Percentiles rank a stretch among this genome's conserved stretches.
phyloP scores from a whole-genome alignment of 2,113 vertebrate species.

The Melanostigma gelatinosum region DNA sequence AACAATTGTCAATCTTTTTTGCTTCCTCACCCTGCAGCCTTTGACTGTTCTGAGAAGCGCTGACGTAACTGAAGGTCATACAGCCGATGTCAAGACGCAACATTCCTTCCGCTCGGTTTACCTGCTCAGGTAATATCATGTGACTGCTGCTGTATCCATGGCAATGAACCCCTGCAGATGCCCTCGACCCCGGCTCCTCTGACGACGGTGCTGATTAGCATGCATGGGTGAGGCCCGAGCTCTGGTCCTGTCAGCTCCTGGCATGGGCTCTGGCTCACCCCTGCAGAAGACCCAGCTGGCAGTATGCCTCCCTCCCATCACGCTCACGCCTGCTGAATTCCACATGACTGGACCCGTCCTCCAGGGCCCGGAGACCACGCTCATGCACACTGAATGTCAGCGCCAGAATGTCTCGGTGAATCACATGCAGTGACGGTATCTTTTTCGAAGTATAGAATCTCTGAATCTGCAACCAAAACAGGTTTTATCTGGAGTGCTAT shows the following conservation, averaged over 20 bases:
- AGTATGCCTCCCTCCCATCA: constrained; percentile 48
- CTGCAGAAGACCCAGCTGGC: constrained; percentile 75
- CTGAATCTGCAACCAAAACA: constrained; percentile 7
- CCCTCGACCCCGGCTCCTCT: constrained; percentile 50
- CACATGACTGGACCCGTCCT: constrained; percentile 72
- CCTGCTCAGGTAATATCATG: constrained; percentile 76
- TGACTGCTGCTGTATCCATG: constrained; percentile 68
- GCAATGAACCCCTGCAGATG: constrained; percentile 66
- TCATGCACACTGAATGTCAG: constrained; percentile 26
- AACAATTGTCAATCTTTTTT: background rate
- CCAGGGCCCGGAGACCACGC: constrained; percentile 38
- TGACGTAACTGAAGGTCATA: constrained; percentile 54
- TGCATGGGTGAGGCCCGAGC: constrained; percentile 62
- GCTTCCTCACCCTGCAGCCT: constrained; percentile 18
- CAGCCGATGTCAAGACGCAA: constrained; percentile 13
- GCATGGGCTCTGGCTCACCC: constrained; percentile 60
- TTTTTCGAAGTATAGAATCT: constrained; percentile 19
- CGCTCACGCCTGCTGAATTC: constrained; percentile 67
- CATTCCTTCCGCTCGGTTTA: constrained; percentile 68
- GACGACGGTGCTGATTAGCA: constrained; percentile 64
- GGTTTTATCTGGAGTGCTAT: background rate
- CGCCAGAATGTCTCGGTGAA: constrained; percentile 27
- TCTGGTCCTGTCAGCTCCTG: constrained; percentile 69
- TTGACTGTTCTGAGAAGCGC: background rate
- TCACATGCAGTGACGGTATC: constrained; percentile 14